These are phyloP conservation scores for Sylvia borin DNA, from an alignment of 2,797 vertebrate species.

Conservation along the genomic window DNA sequence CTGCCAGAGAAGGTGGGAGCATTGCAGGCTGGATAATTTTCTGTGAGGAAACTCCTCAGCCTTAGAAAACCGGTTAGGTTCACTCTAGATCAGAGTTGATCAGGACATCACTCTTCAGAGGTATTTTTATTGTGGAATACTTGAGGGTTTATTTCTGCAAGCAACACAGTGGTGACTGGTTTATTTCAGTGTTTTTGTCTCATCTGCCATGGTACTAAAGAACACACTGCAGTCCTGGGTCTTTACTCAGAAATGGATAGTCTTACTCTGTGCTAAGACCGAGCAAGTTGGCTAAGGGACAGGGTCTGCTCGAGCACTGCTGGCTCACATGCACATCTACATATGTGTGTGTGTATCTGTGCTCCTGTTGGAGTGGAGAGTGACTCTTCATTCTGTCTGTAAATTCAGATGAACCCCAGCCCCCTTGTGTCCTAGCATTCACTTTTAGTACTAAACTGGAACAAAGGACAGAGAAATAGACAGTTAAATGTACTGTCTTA, in stretches of 20 bases:
- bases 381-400: not conserved
- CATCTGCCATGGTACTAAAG: not conserved
- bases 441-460: not conserved
- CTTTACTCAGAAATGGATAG: not conserved
- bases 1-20: conserved; percentile 35
- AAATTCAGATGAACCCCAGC: not conserved
- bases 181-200: not conserved
- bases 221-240: not conserved
- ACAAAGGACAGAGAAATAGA: not conserved
- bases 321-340: rapidly evolving
- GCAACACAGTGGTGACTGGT: not conserved
- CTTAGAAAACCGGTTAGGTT: not conserved
- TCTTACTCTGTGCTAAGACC: not conserved
- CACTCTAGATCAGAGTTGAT: not conserved
- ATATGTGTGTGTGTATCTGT: rapidly evolving
- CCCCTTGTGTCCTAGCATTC: not conserved
- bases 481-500: not conserved
- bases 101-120: not conserved
- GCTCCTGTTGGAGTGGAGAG: not conserved
- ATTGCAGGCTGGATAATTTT: not conserved
- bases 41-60: not conserved
- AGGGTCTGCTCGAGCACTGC: not conserved
- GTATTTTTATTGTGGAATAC: not conserved
- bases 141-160: not conserved
- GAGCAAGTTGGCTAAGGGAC: not conserved